These are phyloP conservation scores for Pithys albifrons DNA, from an alignment of 2,113 vertebrate species.

Conservation along the genomic window DNA sequence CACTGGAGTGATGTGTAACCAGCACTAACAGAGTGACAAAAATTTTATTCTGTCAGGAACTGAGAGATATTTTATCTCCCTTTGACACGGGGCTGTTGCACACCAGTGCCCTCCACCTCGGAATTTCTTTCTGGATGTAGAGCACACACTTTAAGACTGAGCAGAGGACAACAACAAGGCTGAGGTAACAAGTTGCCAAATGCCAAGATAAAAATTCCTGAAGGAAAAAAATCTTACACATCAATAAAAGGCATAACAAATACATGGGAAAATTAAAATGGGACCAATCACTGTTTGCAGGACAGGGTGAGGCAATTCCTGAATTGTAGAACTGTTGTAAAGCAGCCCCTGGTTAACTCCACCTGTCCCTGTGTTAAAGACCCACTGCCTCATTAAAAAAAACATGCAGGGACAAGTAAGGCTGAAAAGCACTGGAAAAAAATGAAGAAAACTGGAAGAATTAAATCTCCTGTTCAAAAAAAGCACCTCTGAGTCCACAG, in stretches of 20 bases:
- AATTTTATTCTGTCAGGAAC: constrained; percentile 30
- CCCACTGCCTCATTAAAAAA: accelerated
- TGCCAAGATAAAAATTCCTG: not conserved
- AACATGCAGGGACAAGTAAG: accelerated
- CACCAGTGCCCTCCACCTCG: constrained; percentile 15
- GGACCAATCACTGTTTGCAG: not conserved
- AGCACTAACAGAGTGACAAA: constrained; percentile 24
- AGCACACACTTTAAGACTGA: not conserved
- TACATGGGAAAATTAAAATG: accelerated
- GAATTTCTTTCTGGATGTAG: constrained; percentile 32
- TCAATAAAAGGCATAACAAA: not conserved
- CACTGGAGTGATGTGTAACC: constrained; percentile 20
- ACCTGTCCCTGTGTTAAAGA: not conserved
- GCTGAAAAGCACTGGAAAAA: not conserved
- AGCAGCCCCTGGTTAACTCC: not conserved
- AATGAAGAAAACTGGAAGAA: not conserved
- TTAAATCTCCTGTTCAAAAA: not conserved
- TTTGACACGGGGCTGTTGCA: constrained; percentile 21
- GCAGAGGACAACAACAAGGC: not conserved
- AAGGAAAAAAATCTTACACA: not conserved
- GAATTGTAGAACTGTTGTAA: accelerated
- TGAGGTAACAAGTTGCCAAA: not conserved
- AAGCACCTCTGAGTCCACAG: no score
- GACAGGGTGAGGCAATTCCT: not conserved
- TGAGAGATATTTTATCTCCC: constrained; percentile 32